Evolutionary conservation across 2,888 invertebrate species (phyloP), one percentile per base, ranked within the genome.

Genomic region (Andricus quercusramuli): DNA sequence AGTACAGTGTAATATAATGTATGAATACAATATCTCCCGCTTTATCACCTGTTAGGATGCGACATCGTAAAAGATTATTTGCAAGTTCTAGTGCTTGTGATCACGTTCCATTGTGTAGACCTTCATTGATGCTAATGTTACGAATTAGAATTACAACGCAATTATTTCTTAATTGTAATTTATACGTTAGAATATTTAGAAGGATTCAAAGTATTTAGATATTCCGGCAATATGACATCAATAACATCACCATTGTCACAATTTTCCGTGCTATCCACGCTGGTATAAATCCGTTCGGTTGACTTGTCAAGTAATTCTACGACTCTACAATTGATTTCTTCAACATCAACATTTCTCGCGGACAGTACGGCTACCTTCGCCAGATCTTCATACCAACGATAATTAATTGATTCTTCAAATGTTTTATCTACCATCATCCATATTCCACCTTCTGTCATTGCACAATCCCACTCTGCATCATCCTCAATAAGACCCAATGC

Each of bases 41-140:
- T n/a, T n/a, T n/a, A n/a, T n/a, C n/a, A n/a, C n/a, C n/a, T n/a
- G n/a, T n/a, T n/a, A n/a, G n/a, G n/a, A n/a, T n/a, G n/a, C n/a
- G n/a, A n/a, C 85, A 85, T 77, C 74, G 51, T 9, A 86, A 67
- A 62, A 83, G 17, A 79, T 83, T 81, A 64, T 82, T 82, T 32
- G 56, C 77, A 11, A 83, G 59, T 3, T 85, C 81, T 29, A 85
- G 67, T 37, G 85, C 56, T 74, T 83, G 59, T 56, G 85, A 82
- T 81, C 85, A 74, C 2, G 77, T 79, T 29, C 79, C 80, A 81
- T 82, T 82, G 47, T 83, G 80, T n/a, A 82, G 29, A 6, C 76
- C 79, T 80, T 83, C 79, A 15, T 15, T 20, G 15, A 80, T 56
- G 78, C 78, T 80, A 3, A 82, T n/a, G 79, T 82, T 82, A 20